Conservation (phyloP, 2,797 vertebrate genomes). For the Anguilla megastoma region DNA sequence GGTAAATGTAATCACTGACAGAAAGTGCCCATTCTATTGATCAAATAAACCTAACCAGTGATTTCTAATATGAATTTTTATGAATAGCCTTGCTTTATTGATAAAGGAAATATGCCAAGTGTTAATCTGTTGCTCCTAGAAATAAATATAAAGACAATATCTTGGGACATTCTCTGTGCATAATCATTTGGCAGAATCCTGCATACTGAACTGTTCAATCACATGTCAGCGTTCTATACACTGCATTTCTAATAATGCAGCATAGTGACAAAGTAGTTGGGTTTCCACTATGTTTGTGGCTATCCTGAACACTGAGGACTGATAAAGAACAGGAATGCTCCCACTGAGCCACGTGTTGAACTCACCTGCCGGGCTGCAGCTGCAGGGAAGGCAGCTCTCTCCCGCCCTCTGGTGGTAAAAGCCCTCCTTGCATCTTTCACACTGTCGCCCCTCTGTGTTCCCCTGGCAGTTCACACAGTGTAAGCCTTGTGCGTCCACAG, state of each 20-base stretch:
- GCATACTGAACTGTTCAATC: not conserved
- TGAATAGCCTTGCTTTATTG: not conserved
- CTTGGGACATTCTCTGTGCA: not conserved
- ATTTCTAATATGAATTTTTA: not conserved
- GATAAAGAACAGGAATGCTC: not conserved
- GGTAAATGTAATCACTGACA: not conserved
- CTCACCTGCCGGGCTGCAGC: constrained; percentile 79
- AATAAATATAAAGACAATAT: not conserved
- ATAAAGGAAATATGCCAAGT: not conserved
- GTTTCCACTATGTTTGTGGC: not conserved
- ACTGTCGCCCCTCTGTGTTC: constrained; percentile 78
- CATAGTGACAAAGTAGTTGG: not conserved
- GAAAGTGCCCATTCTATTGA: not conserved
- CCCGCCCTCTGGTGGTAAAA: constrained; percentile 70
- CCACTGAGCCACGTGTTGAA: too few relatives aligned
- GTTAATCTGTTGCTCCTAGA: not conserved
- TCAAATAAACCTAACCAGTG: not conserved
- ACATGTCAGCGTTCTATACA: not conserved
- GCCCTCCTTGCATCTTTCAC: constrained; percentile 82
- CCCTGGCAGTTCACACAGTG: constrained; percentile 82
- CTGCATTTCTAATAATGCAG: not conserved
- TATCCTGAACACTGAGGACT: not conserved
- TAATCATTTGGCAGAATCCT: not conserved
- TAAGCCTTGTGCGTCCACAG: constrained; percentile 73
- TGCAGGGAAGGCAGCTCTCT: constrained; percentile 76